Conservation (phyloP, 2,113 vertebrate species). For the Mandrillus leucophaeus region DNA sequence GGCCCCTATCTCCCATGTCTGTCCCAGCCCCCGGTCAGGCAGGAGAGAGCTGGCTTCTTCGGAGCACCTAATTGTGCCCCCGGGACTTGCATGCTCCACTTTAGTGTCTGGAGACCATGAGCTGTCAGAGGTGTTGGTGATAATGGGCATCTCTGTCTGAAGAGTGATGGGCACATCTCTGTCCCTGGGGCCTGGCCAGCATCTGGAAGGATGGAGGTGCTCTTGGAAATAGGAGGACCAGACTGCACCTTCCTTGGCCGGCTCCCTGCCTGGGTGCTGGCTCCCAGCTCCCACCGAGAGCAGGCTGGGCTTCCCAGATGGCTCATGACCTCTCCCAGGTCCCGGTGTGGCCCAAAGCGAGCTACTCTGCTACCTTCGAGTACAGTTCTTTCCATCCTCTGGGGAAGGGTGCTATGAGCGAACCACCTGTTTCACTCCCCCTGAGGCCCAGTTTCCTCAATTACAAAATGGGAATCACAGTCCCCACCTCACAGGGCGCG, state of each 20-base stretch:
- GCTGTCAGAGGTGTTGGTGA: background rate
- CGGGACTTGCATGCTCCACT: conserved; percentile 14
- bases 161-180: background rate
- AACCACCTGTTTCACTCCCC: background rate
- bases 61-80: conserved; percentile 21
- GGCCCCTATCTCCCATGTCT: background rate
- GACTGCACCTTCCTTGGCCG: background rate
- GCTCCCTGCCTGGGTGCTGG: background rate
- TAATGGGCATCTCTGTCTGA: background rate
- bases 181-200: background rate
- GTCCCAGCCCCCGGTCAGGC: background rate
- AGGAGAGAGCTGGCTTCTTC: background rate
- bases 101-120: background rate
- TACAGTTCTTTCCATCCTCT: background rate
- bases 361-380: background rate
- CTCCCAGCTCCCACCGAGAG: background rate
- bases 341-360: background rate
- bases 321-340: background rate
- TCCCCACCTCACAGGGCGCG: too few relatives aligned
- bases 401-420: background rate
- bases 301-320: background rate
- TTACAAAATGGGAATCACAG: background rate
- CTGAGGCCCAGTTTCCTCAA: background rate
- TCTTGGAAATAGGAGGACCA: background rate
- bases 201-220: background rate